These are phyloP conservation scores for Linepithema humile DNA, from an alignment of 1,140 invertebrate species.

Conservation along the genomic window DNA sequence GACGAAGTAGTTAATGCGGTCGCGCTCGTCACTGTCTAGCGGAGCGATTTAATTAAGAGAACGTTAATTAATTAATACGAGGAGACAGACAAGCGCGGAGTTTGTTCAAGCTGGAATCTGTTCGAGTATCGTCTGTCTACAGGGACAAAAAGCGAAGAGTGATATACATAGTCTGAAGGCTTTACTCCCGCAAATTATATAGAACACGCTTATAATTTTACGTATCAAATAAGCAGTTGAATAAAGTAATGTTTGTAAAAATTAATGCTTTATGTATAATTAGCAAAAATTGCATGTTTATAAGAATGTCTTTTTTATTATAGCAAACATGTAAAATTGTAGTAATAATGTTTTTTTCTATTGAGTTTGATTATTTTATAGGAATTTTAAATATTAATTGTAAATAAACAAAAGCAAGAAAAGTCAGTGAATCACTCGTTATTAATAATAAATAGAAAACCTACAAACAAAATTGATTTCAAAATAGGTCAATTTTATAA, in stretches of 20 bases:
- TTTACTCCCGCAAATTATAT: slow-evolving; percentile 11
- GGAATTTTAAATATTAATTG: neutral
- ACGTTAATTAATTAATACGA: slow-evolving; percentile 75
- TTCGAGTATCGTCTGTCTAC: slow-evolving; percentile 47
- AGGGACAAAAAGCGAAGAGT: slow-evolving; percentile 58
- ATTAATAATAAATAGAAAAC: neutral
- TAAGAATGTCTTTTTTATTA: neutral
- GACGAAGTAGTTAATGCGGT: slow-evolving; percentile 65
- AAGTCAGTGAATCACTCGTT: neutral
- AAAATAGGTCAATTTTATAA: neutral
- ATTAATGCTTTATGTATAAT: neutral
- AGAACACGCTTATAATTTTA: neutral
- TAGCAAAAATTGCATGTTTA: neutral
- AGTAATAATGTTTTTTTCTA: neutral
- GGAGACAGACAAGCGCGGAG: slow-evolving; percentile 60
- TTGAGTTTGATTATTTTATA: neutral
- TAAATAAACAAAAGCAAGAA: neutral
- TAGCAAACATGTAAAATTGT: neutral
- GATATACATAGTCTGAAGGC: slow-evolving; percentile 11
- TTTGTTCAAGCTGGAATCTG: slow-evolving; percentile 58
- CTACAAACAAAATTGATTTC: neutral
- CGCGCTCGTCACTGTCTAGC: slow-evolving; percentile 60
- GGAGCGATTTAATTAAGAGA: slow-evolving; percentile 74
- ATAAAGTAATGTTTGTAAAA: neutral
- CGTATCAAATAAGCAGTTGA: neutral